phyloP scores from a whole-genome alignment of 92 coral and sea anemone genomes.

The Montipora capitata region DNA sequence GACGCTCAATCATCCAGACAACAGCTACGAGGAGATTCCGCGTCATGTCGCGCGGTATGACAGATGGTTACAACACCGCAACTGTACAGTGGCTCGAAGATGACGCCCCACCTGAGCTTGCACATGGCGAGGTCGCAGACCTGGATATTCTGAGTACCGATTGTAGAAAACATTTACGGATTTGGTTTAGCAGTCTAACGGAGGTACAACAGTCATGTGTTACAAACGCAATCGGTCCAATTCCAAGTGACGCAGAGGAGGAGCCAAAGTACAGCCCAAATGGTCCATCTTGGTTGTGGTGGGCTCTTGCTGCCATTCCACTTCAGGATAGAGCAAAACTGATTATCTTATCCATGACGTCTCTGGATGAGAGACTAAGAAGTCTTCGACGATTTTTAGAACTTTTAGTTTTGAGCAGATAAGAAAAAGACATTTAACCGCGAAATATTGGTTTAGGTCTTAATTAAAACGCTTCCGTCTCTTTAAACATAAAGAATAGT shows the following conservation, averaged over 20 bases:
- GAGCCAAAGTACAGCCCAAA: constrained; percentile 5
- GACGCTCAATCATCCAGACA: constrained; percentile 87
- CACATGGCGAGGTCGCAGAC: constrained; percentile 53
- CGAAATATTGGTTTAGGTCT: neutral
- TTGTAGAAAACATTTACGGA: constrained; percentile 67
- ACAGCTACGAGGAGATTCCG: constrained; percentile 81
- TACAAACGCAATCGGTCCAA: constrained; percentile 82
- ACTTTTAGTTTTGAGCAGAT: constrained; percentile 39
- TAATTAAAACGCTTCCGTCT: too few species aligned
- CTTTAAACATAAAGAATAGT: too few species aligned
- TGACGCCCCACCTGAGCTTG: constrained; percentile 52
- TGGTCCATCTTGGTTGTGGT: constrained; percentile 93
- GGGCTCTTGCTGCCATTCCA: constrained; percentile 93
- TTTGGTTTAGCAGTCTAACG: constrained; percentile 80
- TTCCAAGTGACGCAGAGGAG: constrained; percentile 67
- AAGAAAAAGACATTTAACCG: neutral
- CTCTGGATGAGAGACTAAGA: constrained; percentile 82
- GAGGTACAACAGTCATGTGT: constrained; percentile 83
- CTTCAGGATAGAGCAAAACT: constrained; percentile 84
- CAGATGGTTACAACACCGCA: constrained; percentile 89
- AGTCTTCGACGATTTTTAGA: constrained; percentile 86
- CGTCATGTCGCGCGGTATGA: constrained; percentile 71
- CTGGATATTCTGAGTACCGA: constrained; percentile 49
- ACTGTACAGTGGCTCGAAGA: constrained; percentile 87
- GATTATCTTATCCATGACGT: constrained; percentile 90